A percentile compares a stretch with the other conserved stretches of the same genome.
These are phyloP conservation scores for Squalus acanthias DNA, from an alignment of 2,797 vertebrate genomes.

Conservation along the genomic window DNA sequence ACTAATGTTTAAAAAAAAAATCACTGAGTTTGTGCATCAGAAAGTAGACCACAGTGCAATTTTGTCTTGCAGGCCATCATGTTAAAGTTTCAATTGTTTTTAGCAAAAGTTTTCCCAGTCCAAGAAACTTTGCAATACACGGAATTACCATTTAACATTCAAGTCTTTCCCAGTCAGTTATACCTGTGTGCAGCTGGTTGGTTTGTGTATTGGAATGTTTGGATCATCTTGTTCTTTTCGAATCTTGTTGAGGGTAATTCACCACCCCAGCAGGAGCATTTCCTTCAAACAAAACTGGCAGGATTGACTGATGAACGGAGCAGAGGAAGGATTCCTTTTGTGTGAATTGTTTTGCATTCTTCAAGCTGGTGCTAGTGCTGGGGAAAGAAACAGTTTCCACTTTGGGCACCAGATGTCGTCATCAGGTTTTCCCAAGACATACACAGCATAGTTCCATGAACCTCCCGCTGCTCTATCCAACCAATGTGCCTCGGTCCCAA, in stretches of 20 bases:
- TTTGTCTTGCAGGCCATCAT: not conserved
- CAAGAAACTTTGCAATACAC: not conserved
- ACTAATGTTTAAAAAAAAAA: not conserved
- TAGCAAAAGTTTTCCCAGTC: not conserved
- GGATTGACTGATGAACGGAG: not conserved
- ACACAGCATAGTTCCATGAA: not conserved
- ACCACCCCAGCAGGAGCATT: not conserved
- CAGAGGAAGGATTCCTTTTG: not conserved
- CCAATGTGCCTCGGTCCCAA: not conserved
- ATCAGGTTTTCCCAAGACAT: not conserved
- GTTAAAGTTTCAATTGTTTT: not conserved
- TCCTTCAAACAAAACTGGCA: constrained; percentile 19
- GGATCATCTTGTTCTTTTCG: not conserved
- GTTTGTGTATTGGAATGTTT: not conserved
- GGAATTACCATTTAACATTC: not conserved
- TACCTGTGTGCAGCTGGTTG: not conserved
- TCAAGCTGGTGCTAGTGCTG: too few relatives aligned
- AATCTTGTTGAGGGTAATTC: not conserved
- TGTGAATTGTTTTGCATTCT: not conserved
- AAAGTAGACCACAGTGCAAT: not conserved
- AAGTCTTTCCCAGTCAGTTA: not conserved
- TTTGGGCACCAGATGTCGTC: not conserved
- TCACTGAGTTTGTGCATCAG: not conserved
- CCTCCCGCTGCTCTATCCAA: not conserved
- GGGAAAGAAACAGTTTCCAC: not conserved